Evolutionary conservation across 1,140 invertebrate species (phyloP).

Genomic region (Trichomalopsis sarcophagae): DNA sequence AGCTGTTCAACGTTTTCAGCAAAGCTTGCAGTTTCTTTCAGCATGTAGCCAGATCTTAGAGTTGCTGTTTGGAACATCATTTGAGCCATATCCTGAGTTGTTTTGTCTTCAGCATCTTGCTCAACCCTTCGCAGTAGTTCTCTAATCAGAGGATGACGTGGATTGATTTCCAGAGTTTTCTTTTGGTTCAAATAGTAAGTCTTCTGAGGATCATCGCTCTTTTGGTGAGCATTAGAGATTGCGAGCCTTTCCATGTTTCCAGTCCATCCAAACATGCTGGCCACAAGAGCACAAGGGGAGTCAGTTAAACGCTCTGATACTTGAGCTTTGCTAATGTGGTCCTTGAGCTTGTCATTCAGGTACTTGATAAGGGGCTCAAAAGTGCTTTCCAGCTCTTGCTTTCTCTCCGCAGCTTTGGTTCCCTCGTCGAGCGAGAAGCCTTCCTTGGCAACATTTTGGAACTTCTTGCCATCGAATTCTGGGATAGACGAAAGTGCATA

Average conservation of each 20-base stretch:
- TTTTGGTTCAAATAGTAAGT: conserved; percentile 96
- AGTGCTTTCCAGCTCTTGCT: conserved; percentile 86
- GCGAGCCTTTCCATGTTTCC: conserved; percentile 99
- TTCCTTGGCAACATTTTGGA: conserved; percentile 99
- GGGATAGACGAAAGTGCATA: conserved; percentile 97
- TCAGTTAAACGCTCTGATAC: conserved; percentile 93
- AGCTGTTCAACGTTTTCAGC: conserved; percentile 91
- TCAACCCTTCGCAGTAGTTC: conserved; percentile 91
- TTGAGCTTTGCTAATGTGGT: conserved; percentile 87
- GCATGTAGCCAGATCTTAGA: conserved; percentile 91
- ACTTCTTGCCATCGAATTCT: conserved; percentile 99
- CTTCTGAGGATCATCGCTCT: conserved; percentile 93
- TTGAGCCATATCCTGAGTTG: conserved; percentile 90
- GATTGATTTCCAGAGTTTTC: conserved; percentile 98
- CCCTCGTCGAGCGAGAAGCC: conserved; percentile 92
- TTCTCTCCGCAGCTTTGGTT: conserved; percentile 87
- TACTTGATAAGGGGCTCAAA: conserved; percentile 95
- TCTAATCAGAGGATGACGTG: conserved; percentile 95
- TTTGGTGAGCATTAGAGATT: conserved; percentile 97
- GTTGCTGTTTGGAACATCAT: conserved; percentile 97
- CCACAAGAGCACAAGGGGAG: conserved; percentile 97
- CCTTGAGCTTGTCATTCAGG: conserved; percentile 92
- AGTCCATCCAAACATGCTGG: conserved; percentile 97
- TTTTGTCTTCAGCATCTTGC: conserved; percentile 85
- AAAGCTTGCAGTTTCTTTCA: conserved; percentile 91